phyloP scores from a whole-genome alignment of 2,797 vertebrate species.

The Acridotheres tristis region DNA sequence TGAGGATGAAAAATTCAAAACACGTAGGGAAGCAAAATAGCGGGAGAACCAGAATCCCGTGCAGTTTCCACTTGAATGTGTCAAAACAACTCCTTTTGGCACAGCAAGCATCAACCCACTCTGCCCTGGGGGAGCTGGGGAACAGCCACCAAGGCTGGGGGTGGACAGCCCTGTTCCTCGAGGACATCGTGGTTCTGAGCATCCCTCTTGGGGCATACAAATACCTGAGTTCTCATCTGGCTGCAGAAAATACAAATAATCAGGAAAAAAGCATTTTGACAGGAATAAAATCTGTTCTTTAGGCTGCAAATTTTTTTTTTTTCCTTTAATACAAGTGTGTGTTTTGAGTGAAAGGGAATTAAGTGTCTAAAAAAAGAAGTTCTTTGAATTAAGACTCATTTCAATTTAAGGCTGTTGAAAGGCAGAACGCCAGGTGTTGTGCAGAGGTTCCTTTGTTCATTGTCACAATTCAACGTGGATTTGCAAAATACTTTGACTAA shows the following conservation, averaged over 20 bases:
- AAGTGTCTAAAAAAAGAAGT: background rate
- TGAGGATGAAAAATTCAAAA: background rate
- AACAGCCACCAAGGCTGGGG: background rate
- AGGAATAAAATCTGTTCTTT: background rate
- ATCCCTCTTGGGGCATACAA: background rate
- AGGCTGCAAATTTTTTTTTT: background rate
- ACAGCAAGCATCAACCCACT: background rate
- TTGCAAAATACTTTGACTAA: conserved; percentile 61
- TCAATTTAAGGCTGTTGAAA: background rate
- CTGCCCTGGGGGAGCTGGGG: background rate
- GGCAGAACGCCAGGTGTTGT: conserved; percentile 27
- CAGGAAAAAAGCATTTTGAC: background rate
- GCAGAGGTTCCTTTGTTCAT: conserved; percentile 44
- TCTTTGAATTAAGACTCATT: conserved; percentile 49
- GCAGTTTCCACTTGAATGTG: background rate
- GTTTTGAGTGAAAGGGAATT: conserved; percentile 15
- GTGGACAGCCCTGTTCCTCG: background rate
- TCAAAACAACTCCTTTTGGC: background rate
- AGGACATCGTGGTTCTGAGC: accelerated
- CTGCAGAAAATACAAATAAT: background rate
- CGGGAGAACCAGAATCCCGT: background rate
- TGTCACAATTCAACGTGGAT: conserved; percentile 11
- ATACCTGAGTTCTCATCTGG: background rate
- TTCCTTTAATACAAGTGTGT: background rate
- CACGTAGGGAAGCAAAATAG: accelerated